These are phyloP conservation scores for Cheilosia variabilis DNA, from an alignment of 2,888 invertebrate genomes.

Conservation along the genomic window DNA sequence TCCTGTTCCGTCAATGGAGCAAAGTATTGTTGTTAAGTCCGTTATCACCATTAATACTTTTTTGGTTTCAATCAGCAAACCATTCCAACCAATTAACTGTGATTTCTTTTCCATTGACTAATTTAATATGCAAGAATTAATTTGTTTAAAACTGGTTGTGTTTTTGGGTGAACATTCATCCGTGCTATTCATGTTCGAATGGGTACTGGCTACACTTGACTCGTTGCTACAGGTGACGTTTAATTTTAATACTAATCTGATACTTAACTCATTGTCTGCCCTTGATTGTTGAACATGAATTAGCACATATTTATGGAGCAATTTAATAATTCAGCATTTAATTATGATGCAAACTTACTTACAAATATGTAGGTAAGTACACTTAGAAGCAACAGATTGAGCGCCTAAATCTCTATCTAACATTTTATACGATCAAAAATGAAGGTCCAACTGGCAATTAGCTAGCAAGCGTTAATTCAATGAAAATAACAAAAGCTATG, in stretches of 20 bases:
- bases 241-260: neutral
- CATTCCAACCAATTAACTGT: too few relatives aligned
- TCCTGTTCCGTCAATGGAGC: too few relatives aligned
- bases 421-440: slow-evolving; percentile 5
- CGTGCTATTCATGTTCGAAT: neutral
- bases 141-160: neutral
- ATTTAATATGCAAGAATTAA: neutral
- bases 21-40: too few relatives aligned
- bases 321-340: neutral
- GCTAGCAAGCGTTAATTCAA: slow-evolving; percentile 15
- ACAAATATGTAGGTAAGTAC: too few relatives aligned
- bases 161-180: neutral
- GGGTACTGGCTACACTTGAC: slow-evolving; percentile 13
- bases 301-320: neutral
- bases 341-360: slow-evolving; percentile 1
- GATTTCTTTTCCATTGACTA: neutral
- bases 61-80: too few relatives aligned
- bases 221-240: slow-evolving; percentile 1
- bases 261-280: slow-evolving; percentile 1
- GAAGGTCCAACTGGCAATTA: slow-evolving; percentile 37
- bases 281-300: slow-evolving; percentile 3
- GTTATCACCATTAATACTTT: too few relatives aligned
- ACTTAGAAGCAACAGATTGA: neutral
- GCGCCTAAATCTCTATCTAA: neutral
- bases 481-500: slow-evolving; percentile 16